Conservation (phyloP, 2,797 vertebrate species). For the Champsocephalus gunnari region DNA sequence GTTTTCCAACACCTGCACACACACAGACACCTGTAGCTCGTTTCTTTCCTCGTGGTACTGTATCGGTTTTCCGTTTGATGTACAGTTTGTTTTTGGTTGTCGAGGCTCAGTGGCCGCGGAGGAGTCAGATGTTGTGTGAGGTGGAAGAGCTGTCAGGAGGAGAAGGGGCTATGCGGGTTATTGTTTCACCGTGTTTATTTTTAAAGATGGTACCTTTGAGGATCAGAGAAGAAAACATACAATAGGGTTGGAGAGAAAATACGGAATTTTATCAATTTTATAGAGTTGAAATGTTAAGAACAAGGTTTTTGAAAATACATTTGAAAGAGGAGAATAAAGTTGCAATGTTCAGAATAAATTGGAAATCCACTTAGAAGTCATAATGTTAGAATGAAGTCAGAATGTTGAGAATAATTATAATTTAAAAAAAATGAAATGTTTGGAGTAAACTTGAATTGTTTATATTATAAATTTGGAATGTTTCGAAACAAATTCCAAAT, state of each 20-base stretch:
- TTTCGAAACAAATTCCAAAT: too few species aligned
- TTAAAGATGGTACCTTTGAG: conserved; percentile 23
- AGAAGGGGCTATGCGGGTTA: conserved; percentile 17
- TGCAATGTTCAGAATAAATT: too few species aligned
- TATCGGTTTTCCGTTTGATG: conserved; percentile 70
- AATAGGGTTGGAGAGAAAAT: background rate
- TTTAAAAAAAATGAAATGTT: too few species aligned
- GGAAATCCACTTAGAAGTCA: too few species aligned
- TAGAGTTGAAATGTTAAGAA: too few species aligned
- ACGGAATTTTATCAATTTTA: background rate
- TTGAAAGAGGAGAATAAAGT: too few species aligned
- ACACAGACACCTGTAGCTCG: conserved; percentile 59
- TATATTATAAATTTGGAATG: too few species aligned
- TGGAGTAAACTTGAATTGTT: too few species aligned
- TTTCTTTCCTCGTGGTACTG: conserved; percentile 36
- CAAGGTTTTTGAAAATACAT: too few species aligned
- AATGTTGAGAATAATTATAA: too few species aligned
- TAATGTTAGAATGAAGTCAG: too few species aligned
- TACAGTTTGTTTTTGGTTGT: conserved; percentile 59
- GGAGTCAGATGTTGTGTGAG: conserved; percentile 59
- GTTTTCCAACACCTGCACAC: conserved; percentile 12
- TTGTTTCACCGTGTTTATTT: conserved; percentile 47
- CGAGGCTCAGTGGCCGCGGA: conserved; percentile 32
- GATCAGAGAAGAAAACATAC: conserved; percentile 11
- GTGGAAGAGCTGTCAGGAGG: conserved; percentile 39